Base-by-base conservation (phyloP, 2,888 invertebrate species). In the Calliphora vomitoria region DNA sequence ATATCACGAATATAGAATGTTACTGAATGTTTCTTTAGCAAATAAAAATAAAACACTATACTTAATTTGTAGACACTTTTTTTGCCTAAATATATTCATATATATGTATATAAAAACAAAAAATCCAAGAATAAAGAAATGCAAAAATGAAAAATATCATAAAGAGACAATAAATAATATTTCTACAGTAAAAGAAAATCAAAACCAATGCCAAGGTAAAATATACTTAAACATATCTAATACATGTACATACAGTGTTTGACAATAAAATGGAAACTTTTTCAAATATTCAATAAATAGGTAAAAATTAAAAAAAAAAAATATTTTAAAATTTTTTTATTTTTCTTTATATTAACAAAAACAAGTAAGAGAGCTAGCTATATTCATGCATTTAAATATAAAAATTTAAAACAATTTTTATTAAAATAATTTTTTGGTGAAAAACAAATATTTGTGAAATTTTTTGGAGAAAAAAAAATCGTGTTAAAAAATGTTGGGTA, bases 151-250 rank as follows among this genome's bases (percentile, higher is more conserved):
- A 44, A 68, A 50, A 44, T 25, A 44, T 44, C n/a, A 69, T 55
- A 69, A 81, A 68, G n/a, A 74, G 44, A 47, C 71, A 44, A 79
- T 53, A 60, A 64, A 20, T 25, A 68, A 53, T 81, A 68, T 85
- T 66, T 80, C 47, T 74, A 55, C 20, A 79, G 35, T 68, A 82
- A 58, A 58, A 44, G 25, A 75, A 62, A 68, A 55, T n/a, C 60
- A 75, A 53, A 76, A 79, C 8, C 86, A 88, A 81, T 86, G 88
- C 81, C 88, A 88, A 86, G 80, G 83, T 60, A 80, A 15, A 68
- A 68, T 25, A 66, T 62, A 76, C 38, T 71, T 64, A 31, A 13
- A 20, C 8, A 75, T 41, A 55, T 41, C 41, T 41, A 10, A 8
- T 75, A 44, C 25, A 10, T 50, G 8, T 50, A 20, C 18, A 64